Conservation (phyloP, 2,797 vertebrate genomes). For the Argentina silus region DNA sequence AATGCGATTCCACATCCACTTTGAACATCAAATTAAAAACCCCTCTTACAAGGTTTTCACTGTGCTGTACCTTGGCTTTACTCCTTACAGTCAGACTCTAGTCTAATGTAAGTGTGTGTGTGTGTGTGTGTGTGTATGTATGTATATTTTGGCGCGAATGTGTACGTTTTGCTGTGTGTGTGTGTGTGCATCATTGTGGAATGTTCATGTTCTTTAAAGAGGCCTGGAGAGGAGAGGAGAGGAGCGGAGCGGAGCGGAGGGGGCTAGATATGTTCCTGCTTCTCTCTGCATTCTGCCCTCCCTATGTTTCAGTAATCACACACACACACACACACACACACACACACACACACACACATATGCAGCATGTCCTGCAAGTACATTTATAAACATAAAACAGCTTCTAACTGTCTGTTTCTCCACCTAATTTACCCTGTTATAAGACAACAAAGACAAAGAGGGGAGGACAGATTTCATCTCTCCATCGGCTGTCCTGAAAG, state of each 20-base stretch:
- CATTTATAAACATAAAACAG: neutral
- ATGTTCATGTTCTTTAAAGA: too few species aligned
- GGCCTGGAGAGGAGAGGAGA: too few species aligned
- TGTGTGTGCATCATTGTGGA: too few species aligned
- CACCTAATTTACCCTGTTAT: neutral
- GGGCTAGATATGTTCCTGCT: too few species aligned
- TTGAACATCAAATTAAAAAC: neutral
- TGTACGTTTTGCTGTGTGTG: too few species aligned
- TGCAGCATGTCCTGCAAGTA: neutral
- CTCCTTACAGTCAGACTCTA: conserved; percentile 25
- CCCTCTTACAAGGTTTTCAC: conserved; percentile 20
- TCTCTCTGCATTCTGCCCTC: too few species aligned
- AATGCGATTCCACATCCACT: neutral
- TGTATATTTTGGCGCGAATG: too few species aligned
- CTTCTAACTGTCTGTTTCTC: neutral
- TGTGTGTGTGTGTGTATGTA: conserved; percentile 31
- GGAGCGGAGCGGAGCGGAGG: too few species aligned
- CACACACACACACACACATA: neutral
- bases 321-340: neutral
- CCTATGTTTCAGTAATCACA: neutral
- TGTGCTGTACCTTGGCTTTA: conserved; percentile 21
- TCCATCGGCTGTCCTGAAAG: too few species aligned
- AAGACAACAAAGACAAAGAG: neutral
- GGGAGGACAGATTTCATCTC: neutral
- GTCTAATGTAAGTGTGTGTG: conserved; percentile 36